These are phyloP conservation scores for Apotomis turbidana DNA, from an alignment of 2,888 invertebrate species.

Conservation along the genomic window DNA sequence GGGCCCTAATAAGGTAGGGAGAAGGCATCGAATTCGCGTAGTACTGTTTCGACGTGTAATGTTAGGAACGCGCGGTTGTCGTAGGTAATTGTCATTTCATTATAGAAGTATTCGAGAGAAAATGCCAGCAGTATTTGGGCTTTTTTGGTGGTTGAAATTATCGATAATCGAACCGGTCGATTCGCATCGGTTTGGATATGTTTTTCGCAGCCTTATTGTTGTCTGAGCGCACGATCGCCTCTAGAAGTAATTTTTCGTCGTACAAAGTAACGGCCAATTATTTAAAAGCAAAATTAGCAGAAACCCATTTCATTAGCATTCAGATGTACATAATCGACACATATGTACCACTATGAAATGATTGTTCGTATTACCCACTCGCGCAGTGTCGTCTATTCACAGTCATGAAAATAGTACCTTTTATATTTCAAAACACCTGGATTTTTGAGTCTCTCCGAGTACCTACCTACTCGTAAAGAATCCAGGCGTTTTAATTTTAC, in stretches of 20 bases:
- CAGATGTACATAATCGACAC: no score
- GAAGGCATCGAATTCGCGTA: constrained; percentile 34
- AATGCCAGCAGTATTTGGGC: constrained; percentile 60
- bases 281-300: no score
- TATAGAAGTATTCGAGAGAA: constrained; percentile 75
- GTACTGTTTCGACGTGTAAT: constrained; percentile 55
- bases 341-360: no score
- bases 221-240: constrained; percentile 21
- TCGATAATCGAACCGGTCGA: constrained; percentile 76
- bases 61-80: constrained; percentile 64
- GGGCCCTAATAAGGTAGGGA: constrained; percentile 29
- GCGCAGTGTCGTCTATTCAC: no score
- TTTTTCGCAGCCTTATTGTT: constrained; percentile 43
- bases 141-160: constrained; percentile 75
- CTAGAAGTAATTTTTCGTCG: background rate
- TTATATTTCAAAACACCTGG: no score
- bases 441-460: no score
- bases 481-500: no score
- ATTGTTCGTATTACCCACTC: no score
- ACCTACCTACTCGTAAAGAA: no score
- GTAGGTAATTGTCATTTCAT: constrained; percentile 81
- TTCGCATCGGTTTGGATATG: constrained; percentile 63
- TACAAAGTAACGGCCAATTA: background rate
- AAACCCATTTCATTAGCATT: no score
- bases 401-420: no score